Conservation (phyloP, 2,888 invertebrate genomes). For the Drosophila mettleri region DNA sequence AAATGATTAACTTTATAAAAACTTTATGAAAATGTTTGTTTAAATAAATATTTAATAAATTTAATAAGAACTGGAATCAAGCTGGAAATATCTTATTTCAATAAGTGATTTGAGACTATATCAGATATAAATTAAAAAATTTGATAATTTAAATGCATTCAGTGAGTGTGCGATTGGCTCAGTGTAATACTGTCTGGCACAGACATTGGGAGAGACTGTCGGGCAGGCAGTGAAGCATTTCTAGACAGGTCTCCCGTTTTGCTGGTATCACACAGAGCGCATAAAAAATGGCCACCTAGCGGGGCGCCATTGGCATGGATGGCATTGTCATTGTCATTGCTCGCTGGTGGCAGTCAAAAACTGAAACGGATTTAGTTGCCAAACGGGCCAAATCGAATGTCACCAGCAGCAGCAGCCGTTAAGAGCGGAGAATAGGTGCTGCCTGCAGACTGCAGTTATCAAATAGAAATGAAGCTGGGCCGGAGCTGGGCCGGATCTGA, state of each 20-base stretch:
- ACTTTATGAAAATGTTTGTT: too few species aligned
- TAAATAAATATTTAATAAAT: too few species aligned
- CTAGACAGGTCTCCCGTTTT: slow-evolving; percentile 23
- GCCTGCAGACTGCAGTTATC: slow-evolving; percentile 54
- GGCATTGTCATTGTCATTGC: slow-evolving; percentile 48
- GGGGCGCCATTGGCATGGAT: slow-evolving; percentile 26
- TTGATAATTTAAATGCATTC: background rate
- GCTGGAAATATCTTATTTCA: too few species aligned
- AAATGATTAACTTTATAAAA: too few species aligned
- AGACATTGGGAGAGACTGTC: slow-evolving; percentile 34
- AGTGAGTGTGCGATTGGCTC: slow-evolving; percentile 16
- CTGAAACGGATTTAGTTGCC: slow-evolving; percentile 66
- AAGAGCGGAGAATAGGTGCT: background rate
- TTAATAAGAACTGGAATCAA: too few species aligned
- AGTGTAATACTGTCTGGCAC: slow-evolving; percentile 26
- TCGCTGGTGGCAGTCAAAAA: slow-evolving; percentile 55
- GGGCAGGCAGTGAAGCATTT: slow-evolving; percentile 23
- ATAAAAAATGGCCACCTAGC: slow-evolving; percentile 58
- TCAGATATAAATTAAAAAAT: too few species aligned
- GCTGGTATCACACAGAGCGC: slow-evolving; percentile 32
- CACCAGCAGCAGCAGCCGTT: slow-evolving; percentile 36
- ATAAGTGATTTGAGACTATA: too few species aligned
- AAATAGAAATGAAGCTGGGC: slow-evolving; percentile 60
- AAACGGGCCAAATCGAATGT: slow-evolving; percentile 63
- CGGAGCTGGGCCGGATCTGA: slow-evolving; percentile 42